Conservation (phyloP, 2,888 invertebrate genomes). For the Caenorhabditis japonica region DNA sequence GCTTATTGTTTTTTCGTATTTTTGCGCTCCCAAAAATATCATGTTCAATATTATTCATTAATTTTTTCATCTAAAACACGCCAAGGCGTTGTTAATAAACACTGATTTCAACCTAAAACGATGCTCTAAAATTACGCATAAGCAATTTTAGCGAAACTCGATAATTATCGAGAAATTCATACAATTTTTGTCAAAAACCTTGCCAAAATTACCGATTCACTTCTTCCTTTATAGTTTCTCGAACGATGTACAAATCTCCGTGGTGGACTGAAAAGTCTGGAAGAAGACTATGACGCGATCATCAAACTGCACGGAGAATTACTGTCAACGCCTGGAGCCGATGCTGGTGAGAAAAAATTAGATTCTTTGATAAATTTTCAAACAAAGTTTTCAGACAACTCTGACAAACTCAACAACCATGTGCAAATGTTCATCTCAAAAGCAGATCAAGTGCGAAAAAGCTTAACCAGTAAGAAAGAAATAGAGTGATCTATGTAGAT, state of each 20-base stretch:
- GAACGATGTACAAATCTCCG: conserved; percentile 44
- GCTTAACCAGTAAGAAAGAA: conserved; percentile 26
- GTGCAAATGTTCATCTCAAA: conserved; percentile 40
- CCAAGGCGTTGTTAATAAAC: too few species aligned
- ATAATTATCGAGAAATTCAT: too few species aligned
- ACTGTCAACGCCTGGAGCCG: conserved; percentile 48
- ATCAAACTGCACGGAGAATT: conserved; percentile 37
- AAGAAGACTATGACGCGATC: conserved; percentile 42
- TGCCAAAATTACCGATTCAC: too few species aligned
- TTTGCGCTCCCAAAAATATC: too few species aligned
- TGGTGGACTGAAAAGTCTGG: conserved; percentile 28
- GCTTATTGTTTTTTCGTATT: too few species aligned
- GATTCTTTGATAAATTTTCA: not conserved
- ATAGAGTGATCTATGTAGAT: not conserved
- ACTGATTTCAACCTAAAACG: too few species aligned
- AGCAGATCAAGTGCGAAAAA: conserved; percentile 28
- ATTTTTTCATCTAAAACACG: too few species aligned
- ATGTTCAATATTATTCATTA: too few species aligned
- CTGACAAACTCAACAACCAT: conserved; percentile 28
- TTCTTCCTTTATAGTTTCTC: conserved; percentile 30
- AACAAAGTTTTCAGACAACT: conserved; percentile 15
- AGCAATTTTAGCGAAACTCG: too few species aligned
- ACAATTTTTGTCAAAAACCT: too few species aligned
- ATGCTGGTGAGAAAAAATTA: too few species aligned
- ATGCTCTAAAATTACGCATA: too few species aligned